phyloP scores from a whole-genome alignment of 2,888 invertebrate genomes.

The Drosophila paramelanica region DNA sequence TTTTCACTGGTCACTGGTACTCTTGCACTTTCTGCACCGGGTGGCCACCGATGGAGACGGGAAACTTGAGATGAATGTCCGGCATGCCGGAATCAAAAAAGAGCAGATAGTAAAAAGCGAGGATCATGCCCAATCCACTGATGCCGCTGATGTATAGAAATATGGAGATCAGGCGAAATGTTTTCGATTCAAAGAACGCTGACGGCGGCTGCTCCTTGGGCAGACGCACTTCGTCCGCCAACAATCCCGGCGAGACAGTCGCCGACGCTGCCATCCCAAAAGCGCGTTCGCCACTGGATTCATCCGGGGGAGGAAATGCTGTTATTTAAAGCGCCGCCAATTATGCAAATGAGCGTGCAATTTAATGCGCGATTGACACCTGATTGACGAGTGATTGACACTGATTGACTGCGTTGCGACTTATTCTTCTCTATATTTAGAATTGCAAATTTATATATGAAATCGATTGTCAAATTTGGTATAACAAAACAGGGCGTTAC shows the following conservation, averaged over 20 bases:
- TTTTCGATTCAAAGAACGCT: slow-evolving; percentile 76
- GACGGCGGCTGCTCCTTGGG: slow-evolving; percentile 60
- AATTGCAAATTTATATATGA: no score
- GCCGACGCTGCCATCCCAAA: slow-evolving; percentile 15
- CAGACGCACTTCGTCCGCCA: slow-evolving; percentile 53
- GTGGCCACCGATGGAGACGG: slow-evolving; percentile 78
- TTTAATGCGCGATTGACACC: slow-evolving; percentile 32
- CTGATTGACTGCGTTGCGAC: no score
- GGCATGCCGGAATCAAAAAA: slow-evolving; percentile 84
- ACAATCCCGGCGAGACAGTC: not conserved
- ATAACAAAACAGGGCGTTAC: no score
- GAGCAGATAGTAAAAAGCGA: slow-evolving; percentile 82
- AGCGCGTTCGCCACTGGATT: slow-evolving; percentile 1
- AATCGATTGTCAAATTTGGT: no score
- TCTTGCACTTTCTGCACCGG: slow-evolving; percentile 81
- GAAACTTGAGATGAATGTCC: slow-evolving; percentile 82
- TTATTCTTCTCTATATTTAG: no score
- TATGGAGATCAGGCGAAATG: slow-evolving; percentile 81
- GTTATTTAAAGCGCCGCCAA: slow-evolving; percentile 41
- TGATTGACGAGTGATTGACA: slow-evolving; percentile 31
- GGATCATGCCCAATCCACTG: slow-evolving; percentile 80
- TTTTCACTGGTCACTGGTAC: slow-evolving; percentile 36
- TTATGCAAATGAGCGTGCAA: slow-evolving; percentile 50
- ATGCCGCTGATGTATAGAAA: slow-evolving; percentile 82
- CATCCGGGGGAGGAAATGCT: not conserved